Evolutionary conservation across 2,113 vertebrate genomes (phyloP).

Genomic region (Mesembrinibis cayennensis): DNA sequence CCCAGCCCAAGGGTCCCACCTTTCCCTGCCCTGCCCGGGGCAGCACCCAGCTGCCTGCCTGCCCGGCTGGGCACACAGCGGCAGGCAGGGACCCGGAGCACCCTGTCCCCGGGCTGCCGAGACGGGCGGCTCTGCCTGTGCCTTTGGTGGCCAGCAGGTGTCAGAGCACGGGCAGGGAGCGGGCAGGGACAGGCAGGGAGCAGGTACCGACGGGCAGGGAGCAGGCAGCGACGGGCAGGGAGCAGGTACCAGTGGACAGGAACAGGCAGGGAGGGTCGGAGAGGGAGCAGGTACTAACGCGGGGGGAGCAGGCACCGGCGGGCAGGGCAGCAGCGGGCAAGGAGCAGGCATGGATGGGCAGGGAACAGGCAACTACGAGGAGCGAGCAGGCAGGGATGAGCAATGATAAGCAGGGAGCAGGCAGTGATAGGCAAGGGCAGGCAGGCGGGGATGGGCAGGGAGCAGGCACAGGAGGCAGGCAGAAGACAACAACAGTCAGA

Average conservation of each 20-base stretch:
- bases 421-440: neutral
- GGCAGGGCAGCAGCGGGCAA: neutral
- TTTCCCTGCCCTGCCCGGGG: neutral
- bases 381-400: neutral
- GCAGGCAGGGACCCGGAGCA: neutral
- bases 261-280: neutral
- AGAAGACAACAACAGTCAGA: neutral
- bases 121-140: neutral
- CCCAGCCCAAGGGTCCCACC: neutral
- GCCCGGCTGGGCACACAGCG: neutral
- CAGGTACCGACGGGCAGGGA: neutral
- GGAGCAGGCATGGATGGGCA: neutral
- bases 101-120: neutral
- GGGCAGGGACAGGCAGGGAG: neutral
- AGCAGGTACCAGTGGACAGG: neutral
- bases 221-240: neutral
- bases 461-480: neutral
- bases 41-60: neutral
- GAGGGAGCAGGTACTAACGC: neutral
- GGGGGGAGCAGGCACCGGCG: neutral
- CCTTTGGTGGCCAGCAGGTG: slow-evolving; percentile 56
- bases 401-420: neutral
- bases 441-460: neutral
- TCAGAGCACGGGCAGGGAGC: slow-evolving; percentile 17
- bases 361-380: neutral